A percentile compares a stretch with the other conserved stretches of the same genome.
Conservation (phyloP, 2,797 vertebrate species). For the Mallotus villosus region DNA sequence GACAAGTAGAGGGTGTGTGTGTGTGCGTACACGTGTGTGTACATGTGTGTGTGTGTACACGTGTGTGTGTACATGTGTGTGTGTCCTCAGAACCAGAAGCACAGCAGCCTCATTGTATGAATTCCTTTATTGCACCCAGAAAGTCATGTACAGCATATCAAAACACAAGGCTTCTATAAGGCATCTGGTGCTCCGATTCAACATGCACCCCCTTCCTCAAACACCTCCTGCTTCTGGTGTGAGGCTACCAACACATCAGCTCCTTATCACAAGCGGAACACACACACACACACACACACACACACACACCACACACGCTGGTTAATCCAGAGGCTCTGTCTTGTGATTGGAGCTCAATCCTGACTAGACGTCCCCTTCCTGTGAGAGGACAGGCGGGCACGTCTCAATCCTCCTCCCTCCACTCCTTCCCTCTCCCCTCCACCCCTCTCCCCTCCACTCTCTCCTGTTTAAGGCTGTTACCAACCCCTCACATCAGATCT, state of each 20-base stretch:
- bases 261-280: background rate
- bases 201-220: background rate
- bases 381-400: too few relatives aligned
- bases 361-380: background rate
- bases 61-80: background rate
- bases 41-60: too few relatives aligned
- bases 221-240: background rate
- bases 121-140: slow-evolving; percentile 46
- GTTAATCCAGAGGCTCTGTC: background rate
- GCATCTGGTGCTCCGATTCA: slow-evolving; percentile 33
- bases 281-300: background rate
- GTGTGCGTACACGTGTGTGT: too few relatives aligned
- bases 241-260: background rate
- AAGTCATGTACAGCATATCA: slow-evolving; percentile 38
- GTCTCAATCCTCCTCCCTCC: too few relatives aligned
- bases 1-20: background rate
- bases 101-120: background rate
- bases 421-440: too few relatives aligned
- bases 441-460: too few relatives aligned
- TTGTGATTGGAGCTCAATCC: background rate
- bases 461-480: too few relatives aligned
- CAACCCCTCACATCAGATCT: too few relatives aligned
- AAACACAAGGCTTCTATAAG: slow-evolving; percentile 45
- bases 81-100: background rate
- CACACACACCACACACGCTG: background rate